Evolutionary conservation across 2,888 invertebrate species (phyloP).

Genomic region (Antheraea yamamai): DNA sequence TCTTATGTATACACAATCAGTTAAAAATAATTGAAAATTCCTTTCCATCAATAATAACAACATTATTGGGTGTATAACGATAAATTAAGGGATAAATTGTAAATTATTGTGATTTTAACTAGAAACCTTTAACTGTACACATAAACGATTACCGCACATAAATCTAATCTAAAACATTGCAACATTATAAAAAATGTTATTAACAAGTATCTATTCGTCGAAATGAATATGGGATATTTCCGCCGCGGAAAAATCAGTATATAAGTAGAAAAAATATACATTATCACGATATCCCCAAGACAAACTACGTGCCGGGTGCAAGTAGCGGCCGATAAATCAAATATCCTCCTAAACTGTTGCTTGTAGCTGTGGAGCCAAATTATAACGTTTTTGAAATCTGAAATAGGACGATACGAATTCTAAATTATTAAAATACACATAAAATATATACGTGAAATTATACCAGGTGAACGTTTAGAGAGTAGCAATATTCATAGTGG

Average conservation of each 20-base stretch:
- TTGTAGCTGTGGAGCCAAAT: constrained; percentile 15
- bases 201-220: constrained; percentile 43
- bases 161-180: constrained; percentile 63
- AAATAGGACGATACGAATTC: not conserved
- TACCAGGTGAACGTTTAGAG: not conserved
- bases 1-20: constrained; percentile 13
- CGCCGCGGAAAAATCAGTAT: constrained; percentile 61
- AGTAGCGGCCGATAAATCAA: not conserved
- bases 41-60: constrained; percentile 29
- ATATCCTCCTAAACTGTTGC: constrained; percentile 4
- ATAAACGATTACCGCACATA: constrained; percentile 57
- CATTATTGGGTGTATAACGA: constrained; percentile 31
- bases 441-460: not conserved
- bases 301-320: not conserved
- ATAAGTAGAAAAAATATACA: constrained; percentile 80
- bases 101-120: constrained; percentile 35
- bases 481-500: no score
- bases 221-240: constrained; percentile 55
- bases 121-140: constrained; percentile 55
- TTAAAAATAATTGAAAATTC: not conserved
- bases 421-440: not conserved
- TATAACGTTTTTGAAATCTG: constrained; percentile 17
- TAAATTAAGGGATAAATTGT: constrained; percentile 36
- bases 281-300: constrained; percentile 39
- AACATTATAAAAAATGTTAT: constrained; percentile 61